A percentile compares a stretch with the other conserved stretches of the same genome.
Conservation (phyloP, 1,140 invertebrate genomes). For the Formica selysi region DNA sequence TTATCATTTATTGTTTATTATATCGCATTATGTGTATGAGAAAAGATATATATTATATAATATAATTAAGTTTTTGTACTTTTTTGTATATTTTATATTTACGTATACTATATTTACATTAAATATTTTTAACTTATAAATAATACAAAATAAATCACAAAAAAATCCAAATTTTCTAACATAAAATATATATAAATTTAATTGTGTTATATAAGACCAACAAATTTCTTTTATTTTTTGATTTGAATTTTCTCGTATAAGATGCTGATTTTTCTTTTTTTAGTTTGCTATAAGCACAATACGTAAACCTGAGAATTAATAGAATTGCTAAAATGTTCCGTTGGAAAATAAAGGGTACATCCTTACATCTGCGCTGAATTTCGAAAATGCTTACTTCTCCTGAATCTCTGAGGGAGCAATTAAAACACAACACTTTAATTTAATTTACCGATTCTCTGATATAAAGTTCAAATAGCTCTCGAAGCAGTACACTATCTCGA, state of each 20-base stretch:
- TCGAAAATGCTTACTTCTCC: background rate
- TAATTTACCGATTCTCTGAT: conserved; percentile 23
- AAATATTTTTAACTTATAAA: background rate
- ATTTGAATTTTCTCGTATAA: background rate
- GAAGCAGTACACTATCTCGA: background rate
- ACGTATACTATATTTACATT: background rate
- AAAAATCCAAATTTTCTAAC: no score
- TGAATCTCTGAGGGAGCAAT: background rate
- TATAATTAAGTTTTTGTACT: background rate
- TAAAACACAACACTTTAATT: conserved; percentile 13
- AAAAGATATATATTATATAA: background rate
- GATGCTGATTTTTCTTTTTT: background rate
- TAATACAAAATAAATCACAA: no score
- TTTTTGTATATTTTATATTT: background rate
- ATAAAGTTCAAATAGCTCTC: conserved; percentile 6
- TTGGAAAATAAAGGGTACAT: background rate
- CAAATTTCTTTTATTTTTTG: background rate
- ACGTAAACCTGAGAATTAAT: background rate
- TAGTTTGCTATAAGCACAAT: background rate
- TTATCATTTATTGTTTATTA: background rate
- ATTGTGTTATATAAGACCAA: background rate
- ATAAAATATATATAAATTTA: no score
- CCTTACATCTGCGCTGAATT: background rate
- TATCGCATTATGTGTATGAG: background rate
- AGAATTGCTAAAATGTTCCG: background rate